Base-by-base conservation (phyloP, 2,113 vertebrate species). In the Lichenostomus cassidix region DNA sequence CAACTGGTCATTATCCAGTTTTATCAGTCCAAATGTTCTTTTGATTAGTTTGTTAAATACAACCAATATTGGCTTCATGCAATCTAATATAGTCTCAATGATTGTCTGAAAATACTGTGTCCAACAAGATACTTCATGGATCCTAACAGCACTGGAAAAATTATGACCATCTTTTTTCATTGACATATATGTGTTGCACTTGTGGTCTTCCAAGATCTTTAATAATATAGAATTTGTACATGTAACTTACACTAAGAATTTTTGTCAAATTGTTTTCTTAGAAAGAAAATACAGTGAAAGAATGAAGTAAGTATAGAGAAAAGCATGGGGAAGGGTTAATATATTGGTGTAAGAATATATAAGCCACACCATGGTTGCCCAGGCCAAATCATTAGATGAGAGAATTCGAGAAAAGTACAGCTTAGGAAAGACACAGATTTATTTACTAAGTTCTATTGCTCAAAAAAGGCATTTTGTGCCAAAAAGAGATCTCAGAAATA, bases 1-100 rank as follows among this genome's bases (percentile, higher is more conserved):
- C 64, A 97, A 62, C 47, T 81, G 44, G 3, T 65, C 87, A 93
- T 96, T 83, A 76, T 59, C 44, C 41, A 79, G 55, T 83, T 97
- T 92, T 53, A 91, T 92, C 56, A 63, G 75, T 86, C 58, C 85
- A 90, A 80, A 52, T 53, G 28, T 46, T 71, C 42, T 91, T 35
- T 92, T 24, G 67, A 70, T 50, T 87, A 5, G 11, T 83, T 68
- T 55, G 23, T 70, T 89, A 76, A 95, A 76, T 29, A 84, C 17
- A 24, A 9, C 37, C 42, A 73, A 25, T 44, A 83, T 58, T 91
- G 80, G 18, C 5, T 44, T 87, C 15, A 42, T 35, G 21, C n/a
- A 92, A 63, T 76, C 58, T 42, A 82, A 81, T 18, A 47, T 31
- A 44, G 63, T 86, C 74, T 33, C 47, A 90, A 59, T 25, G 24